Percentiles rank a stretch among this genome's conserved stretches.
Conservation (phyloP, 2,888 invertebrate species). For the Scotopteryx bipunctaria region DNA sequence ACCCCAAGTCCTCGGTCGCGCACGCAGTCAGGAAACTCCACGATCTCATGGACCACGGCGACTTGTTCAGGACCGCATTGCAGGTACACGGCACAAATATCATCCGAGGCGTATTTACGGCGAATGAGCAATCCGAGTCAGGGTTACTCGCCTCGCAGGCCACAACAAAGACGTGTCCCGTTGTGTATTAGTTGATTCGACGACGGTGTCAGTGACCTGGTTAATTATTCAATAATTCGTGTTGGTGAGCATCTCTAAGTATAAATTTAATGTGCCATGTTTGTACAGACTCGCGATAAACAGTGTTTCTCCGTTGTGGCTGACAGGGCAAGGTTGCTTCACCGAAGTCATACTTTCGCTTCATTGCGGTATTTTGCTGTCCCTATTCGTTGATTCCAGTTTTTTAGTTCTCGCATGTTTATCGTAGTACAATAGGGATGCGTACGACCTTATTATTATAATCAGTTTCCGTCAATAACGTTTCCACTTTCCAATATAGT, state of each 20-base stretch:
- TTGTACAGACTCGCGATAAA: conserved; percentile 2
- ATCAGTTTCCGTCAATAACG: conserved; percentile 13
- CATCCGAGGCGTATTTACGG: conserved; percentile 10
- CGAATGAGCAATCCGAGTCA: conserved; percentile 28
- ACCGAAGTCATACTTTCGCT: conserved; percentile 18
- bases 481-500: conserved; percentile 13
- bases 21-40: conserved; percentile 83
- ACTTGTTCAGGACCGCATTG: conserved; percentile 83
- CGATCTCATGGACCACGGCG: conserved; percentile 84
- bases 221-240: conserved; percentile 33
- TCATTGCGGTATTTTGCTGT: conserved; percentile 14
- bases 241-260: conserved; percentile 16
- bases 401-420: conserved; percentile 4
- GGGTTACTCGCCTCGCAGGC: conserved; percentile 14
- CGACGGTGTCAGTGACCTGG: conserved; percentile 41
- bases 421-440: conserved; percentile 5
- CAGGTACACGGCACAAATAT: conserved; percentile 79
- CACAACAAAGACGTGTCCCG: conserved; percentile 34
- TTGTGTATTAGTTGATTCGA: conserved; percentile 34
- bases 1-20: conserved; percentile 83
- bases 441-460: conserved; percentile 11
- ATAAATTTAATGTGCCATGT: conserved; percentile 4
- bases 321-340: conserved; percentile 15
- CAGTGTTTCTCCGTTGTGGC: conserved; percentile 6
- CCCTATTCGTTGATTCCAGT: conserved; percentile 13